Evolutionary conservation across 2,113 vertebrate genomes (phyloP).

Genomic region (Plecotus auritus): DNA sequence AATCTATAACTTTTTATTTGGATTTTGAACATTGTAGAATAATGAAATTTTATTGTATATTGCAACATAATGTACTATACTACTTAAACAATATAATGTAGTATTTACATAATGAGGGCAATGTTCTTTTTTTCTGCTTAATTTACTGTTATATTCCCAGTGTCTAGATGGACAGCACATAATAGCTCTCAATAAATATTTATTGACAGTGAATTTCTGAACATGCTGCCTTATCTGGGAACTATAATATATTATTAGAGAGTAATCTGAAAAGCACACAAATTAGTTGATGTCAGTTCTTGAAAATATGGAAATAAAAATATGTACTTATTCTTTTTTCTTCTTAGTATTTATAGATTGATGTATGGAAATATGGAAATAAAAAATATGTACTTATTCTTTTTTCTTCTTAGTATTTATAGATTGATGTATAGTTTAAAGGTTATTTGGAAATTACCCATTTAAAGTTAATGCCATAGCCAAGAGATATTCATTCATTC

Average conservation of each 20-base stretch:
- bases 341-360: background rate
- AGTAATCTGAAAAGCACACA: background rate
- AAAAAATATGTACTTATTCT: background rate
- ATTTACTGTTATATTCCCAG: background rate
- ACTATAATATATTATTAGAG: background rate
- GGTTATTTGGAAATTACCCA: background rate
- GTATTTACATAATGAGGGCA: background rate
- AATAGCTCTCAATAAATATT: background rate
- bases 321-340: background rate
- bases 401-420: background rate
- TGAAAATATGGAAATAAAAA: background rate
- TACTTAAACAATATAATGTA: background rate
- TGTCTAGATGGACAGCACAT: background rate
- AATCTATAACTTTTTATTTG: background rate
- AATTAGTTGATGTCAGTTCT: background rate
- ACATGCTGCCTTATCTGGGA: background rate
- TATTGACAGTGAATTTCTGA: background rate
- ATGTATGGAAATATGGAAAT: background rate
- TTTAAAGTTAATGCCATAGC: constrained; percentile 15
- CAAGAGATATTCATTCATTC: background rate
- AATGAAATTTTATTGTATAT: background rate
- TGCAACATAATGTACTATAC: background rate
- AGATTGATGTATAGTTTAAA: constrained; percentile 3
- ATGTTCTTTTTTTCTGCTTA: background rate
- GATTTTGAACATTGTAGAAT: constrained; percentile 19